phyloP scores from a whole-genome alignment of 2,797 vertebrate species.

The Sebastes hubbsi region DNA sequence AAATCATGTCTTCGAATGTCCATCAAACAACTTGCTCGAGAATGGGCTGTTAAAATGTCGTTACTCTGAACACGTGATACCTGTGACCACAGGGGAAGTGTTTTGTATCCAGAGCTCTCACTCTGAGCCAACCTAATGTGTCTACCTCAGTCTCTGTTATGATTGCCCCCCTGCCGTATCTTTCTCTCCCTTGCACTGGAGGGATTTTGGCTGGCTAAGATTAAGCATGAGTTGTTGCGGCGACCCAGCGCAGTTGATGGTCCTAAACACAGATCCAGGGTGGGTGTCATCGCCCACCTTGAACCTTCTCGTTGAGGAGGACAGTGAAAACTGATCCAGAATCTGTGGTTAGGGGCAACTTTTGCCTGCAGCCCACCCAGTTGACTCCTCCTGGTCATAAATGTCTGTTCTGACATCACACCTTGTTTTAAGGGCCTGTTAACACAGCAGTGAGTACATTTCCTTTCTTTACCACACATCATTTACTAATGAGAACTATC shows the following conservation, averaged over 20 bases:
- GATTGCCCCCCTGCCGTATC: slow-evolving; percentile 66
- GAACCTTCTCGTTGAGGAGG: slow-evolving; percentile 22
- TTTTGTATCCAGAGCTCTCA: slow-evolving; percentile 78
- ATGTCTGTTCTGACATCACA: slow-evolving; percentile 75
- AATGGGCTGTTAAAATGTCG: slow-evolving; percentile 60
- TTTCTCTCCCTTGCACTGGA: slow-evolving; percentile 65
- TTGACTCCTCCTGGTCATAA: slow-evolving; percentile 72
- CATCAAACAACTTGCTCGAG: slow-evolving; percentile 42
- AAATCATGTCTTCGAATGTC: slow-evolving; percentile 54
- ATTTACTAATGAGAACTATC: slow-evolving; percentile 63
- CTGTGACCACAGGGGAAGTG: slow-evolving; percentile 74
- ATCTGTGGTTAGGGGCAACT: slow-evolving; percentile 69
- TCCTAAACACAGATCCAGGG: slow-evolving; percentile 68
- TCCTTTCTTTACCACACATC: slow-evolving; percentile 45
- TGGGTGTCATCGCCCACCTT: slow-evolving; percentile 43
- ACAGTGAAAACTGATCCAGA: slow-evolving; percentile 53
- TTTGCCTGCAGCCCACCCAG: slow-evolving; percentile 73
- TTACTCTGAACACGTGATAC: slow-evolving; percentile 60
- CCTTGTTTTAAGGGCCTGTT: slow-evolving; percentile 82
- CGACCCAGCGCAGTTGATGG: slow-evolving; percentile 53
- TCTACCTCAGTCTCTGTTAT: slow-evolving; percentile 91
- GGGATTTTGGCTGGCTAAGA: slow-evolving; percentile 68
- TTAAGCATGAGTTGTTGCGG: slow-evolving; percentile 64
- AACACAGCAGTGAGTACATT: slow-evolving; percentile 65
- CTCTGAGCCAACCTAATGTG: slow-evolving; percentile 81